Evolutionary conservation across 2,888 invertebrate genomes (phyloP).

Genomic region (Drosophila buzzatii): DNA sequence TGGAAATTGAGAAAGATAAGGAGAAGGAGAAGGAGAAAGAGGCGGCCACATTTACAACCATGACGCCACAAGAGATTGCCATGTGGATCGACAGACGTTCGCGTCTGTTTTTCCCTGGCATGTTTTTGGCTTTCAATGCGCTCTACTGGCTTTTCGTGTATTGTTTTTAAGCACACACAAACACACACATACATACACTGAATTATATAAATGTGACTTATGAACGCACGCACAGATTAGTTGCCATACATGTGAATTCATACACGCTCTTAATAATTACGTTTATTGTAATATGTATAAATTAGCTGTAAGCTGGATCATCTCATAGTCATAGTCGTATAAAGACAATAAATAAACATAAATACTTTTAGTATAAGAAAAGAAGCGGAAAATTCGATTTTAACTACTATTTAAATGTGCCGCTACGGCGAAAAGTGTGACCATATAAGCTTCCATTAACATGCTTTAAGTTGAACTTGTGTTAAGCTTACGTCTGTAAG

Average conservation of each 20-base stretch:
- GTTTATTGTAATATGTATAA: conserved; percentile 63
- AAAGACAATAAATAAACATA: conserved; percentile 33
- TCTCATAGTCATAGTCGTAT: conserved; percentile 75
- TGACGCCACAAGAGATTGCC: conserved; percentile 83
- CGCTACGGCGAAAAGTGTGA: conserved; percentile 8
- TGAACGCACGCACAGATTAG: conserved; percentile 16
- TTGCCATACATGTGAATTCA: conserved; percentile 33
- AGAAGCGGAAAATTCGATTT: too few species aligned
- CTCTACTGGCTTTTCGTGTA: conserved; percentile 83
- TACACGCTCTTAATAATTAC: conserved; percentile 46
- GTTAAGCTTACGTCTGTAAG: conserved; percentile 14
- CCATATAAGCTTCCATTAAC: neutral
- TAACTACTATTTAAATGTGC: conserved; percentile 1
- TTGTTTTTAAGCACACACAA: conserved; percentile 58
- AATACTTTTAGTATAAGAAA: conserved; percentile 25
- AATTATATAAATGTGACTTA: conserved; percentile 13
- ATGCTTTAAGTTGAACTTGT: neutral
- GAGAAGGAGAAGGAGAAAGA: conserved; percentile 71
- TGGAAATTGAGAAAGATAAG: conserved; percentile 76
- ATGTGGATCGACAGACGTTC: conserved; percentile 83
- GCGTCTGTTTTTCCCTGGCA: conserved; percentile 77
- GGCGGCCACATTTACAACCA: conserved; percentile 81
- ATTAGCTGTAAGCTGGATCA: conserved; percentile 64
- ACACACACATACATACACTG: neutral
- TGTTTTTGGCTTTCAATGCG: conserved; percentile 81